Percentiles rank a stretch among this genome's conserved stretches.
Evolutionary conservation across 2,113 vertebrate species (phyloP).

Genomic region (Colinus virginianus): DNA sequence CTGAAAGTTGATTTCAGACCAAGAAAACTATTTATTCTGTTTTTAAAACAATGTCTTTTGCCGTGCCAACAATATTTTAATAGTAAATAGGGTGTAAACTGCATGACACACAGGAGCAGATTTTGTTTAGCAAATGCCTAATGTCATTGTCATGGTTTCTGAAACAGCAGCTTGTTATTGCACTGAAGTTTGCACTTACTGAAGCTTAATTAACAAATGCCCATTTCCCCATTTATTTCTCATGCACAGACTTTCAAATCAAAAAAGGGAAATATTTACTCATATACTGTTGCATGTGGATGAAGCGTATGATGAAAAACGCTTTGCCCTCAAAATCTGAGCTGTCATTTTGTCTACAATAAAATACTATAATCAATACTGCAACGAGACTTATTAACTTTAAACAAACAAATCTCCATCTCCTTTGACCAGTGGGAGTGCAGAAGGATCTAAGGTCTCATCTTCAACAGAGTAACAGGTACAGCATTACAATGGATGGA

Average conservation of each 20-base stretch:
- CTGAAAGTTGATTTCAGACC: not conserved
- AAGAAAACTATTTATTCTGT: not conserved
- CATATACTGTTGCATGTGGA: not conserved
- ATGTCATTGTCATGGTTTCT: slow-evolving; percentile 66
- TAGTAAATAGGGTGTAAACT: slow-evolving; percentile 50
- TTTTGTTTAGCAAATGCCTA: slow-evolving; percentile 66
- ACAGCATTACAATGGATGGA: not conserved
- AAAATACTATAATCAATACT: not conserved
- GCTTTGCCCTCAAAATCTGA: not conserved
- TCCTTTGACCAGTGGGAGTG: not conserved
- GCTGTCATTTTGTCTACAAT: not conserved
- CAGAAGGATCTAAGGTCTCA: not conserved
- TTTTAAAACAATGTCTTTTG: not conserved
- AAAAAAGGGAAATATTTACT: slow-evolving; percentile 9
- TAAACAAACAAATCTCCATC: not conserved
- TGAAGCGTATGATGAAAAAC: not conserved
- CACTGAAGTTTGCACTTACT: slow-evolving; percentile 27
- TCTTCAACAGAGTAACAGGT: not conserved
- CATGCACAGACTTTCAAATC: not conserved
- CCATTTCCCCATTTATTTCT: not conserved
- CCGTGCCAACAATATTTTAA: slow-evolving; percentile 1
- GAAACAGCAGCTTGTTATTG: slow-evolving; percentile 9
- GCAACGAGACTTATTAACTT: not conserved
- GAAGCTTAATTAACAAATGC: slow-evolving; percentile 13
- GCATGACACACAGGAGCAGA: slow-evolving; percentile 8